Evolutionary conservation across 2,113 vertebrate species (phyloP).

Genomic region (Solea senegalensis): DNA sequence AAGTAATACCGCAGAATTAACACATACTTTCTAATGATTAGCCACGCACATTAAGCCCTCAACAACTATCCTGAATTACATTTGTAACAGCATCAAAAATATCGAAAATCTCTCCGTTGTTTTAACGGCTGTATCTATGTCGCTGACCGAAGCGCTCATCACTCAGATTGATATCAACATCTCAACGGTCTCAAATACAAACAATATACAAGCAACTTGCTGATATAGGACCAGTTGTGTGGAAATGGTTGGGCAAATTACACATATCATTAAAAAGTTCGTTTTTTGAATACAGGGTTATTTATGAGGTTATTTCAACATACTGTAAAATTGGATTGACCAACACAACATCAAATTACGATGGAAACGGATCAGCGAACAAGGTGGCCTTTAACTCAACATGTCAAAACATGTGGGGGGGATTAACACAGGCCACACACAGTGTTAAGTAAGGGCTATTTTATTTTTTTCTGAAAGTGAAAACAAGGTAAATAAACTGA

Average conservation of each 20-base stretch:
- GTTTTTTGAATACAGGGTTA: too few species aligned
- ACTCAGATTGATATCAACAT: background rate
- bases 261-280: too few species aligned
- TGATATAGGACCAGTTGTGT: background rate
- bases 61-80: conserved; percentile 4
- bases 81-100: conserved; percentile 18
- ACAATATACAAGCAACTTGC: background rate
- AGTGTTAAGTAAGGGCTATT: background rate
- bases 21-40: conserved; percentile 48
- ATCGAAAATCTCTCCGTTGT: background rate
- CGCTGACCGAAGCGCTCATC: background rate
- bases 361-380: too few species aligned
- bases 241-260: background rate
- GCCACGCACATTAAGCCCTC: conserved; percentile 12
- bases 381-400: background rate
- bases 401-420: background rate
- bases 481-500: background rate
- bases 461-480: too few species aligned
- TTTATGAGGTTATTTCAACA: too few species aligned
- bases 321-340: too few species aligned
- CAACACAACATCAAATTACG: too few species aligned
- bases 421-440: background rate
- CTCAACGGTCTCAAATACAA: background rate
- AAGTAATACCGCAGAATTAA: conserved; percentile 45
- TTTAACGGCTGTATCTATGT: conserved; percentile 1